Evolutionary conservation across 2,797 vertebrate genomes (phyloP).

Genomic region (Channa striata): DNA sequence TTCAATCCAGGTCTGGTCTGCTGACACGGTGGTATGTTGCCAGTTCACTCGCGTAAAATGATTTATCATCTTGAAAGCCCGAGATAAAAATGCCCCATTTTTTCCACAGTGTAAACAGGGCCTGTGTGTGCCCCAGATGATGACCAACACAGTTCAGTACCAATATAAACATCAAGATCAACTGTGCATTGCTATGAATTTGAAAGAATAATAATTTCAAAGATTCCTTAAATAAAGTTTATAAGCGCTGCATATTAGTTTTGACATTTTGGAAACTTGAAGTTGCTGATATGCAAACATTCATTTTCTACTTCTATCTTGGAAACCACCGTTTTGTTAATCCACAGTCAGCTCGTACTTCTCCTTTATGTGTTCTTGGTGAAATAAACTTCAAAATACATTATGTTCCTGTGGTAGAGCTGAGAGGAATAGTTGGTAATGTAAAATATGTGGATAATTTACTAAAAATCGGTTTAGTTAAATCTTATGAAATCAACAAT

Average conservation of each 20-base stretch:
- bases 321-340: too few species aligned
- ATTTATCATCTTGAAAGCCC: conserved; percentile 44
- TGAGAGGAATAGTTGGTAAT: not conserved
- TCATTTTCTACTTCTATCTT: too few species aligned
- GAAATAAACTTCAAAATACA: too few species aligned
- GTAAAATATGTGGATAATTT: not conserved
- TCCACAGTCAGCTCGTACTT: too few species aligned
- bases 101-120: conserved; percentile 26
- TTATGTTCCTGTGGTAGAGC: conserved; percentile 1
- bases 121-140: not conserved
- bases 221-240: conserved; percentile 4
- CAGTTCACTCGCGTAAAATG: conserved; percentile 45
- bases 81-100: conserved; percentile 38
- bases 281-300: too few species aligned
- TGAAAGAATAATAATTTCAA: not conserved
- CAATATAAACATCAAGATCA: conserved; percentile 23
- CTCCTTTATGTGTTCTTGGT: too few species aligned
- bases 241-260: conserved; percentile 4
- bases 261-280: not conserved
- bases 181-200: not conserved
- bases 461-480: too few species aligned
- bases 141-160: not conserved
- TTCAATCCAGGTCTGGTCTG: conserved; percentile 14
- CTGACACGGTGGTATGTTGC: conserved; percentile 16
- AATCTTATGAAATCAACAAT: too few species aligned